phyloP scores from a whole-genome alignment of 2,113 vertebrate species.

The Salvelinus sp. region DNA sequence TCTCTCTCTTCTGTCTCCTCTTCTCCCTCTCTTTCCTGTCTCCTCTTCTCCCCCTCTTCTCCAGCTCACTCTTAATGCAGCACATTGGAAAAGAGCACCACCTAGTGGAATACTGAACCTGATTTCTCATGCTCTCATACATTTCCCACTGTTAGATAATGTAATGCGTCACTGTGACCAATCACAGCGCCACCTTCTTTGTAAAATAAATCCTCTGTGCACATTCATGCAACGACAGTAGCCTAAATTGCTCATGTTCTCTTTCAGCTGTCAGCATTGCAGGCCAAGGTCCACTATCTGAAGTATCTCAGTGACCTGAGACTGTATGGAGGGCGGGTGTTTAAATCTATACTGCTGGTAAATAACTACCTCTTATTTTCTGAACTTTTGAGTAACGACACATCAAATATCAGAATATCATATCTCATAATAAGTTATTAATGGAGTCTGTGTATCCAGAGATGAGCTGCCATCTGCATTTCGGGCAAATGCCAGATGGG shows the following conservation, averaged over 20 bases:
- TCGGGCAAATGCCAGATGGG: too few relatives aligned
- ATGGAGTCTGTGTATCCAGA: too few relatives aligned
- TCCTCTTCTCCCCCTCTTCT: not conserved
- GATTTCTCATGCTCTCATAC: not conserved
- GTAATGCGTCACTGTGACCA: not conserved
- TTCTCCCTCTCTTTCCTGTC: too few relatives aligned
- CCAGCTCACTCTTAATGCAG: not conserved
- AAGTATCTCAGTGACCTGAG: slow-evolving; percentile 96
- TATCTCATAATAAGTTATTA: too few relatives aligned
- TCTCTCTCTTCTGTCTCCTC: too few relatives aligned
- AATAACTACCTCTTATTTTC: slow-evolving; percentile 52
- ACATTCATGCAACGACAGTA: not conserved
- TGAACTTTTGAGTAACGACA: not conserved
- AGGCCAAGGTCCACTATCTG: slow-evolving; percentile 98
- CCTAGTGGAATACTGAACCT: slow-evolving; percentile 38
- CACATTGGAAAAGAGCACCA: slow-evolving; percentile 41
- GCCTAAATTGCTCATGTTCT: slow-evolving; percentile 8
- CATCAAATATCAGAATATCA: too few relatives aligned
- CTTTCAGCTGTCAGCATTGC: slow-evolving; percentile 89
- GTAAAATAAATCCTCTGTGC: not conserved
- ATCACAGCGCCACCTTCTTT: not conserved
- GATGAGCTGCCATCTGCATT: too few relatives aligned
- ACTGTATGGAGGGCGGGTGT: slow-evolving; percentile 93
- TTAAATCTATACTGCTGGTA: slow-evolving; percentile 93
- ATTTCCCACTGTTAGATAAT: not conserved